Conservation (phyloP, 2,888 invertebrate species). For the Tinea semifulvella region DNA sequence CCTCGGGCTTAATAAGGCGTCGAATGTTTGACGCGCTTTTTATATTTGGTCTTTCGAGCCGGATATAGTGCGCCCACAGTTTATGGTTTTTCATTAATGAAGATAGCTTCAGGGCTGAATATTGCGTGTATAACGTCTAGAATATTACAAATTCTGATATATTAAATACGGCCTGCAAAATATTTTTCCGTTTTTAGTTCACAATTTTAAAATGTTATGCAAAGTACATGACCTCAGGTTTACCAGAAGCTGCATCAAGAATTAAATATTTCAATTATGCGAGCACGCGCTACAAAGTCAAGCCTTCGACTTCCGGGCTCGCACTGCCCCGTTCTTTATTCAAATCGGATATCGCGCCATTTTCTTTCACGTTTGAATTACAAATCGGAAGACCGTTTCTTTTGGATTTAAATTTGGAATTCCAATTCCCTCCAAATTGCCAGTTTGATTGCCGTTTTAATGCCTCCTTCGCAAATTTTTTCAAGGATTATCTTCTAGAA, state of each 20-base stretch:
- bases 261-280: constrained; percentile 21
- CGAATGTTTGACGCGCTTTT: constrained; percentile 46
- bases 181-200: background rate
- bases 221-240: constrained; percentile 11
- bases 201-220: background rate
- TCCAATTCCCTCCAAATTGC: constrained; percentile 47
- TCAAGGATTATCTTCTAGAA: constrained; percentile 29
- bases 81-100: constrained; percentile 59
- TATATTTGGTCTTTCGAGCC: constrained; percentile 37
- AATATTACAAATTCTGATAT: background rate
- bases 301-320: constrained; percentile 14
- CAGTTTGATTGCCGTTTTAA: constrained; percentile 60
- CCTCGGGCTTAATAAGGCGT: constrained; percentile 50
- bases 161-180: background rate
- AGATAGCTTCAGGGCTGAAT: constrained; percentile 55
- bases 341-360: constrained; percentile 50
- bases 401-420: constrained; percentile 50
- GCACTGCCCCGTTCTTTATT: constrained; percentile 37
- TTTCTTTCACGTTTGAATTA: constrained; percentile 59
- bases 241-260: constrained; percentile 24
- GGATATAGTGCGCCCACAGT: constrained; percentile 38
- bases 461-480: constrained; percentile 44
- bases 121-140: constrained; percentile 22
- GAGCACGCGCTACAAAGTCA: constrained; percentile 15
- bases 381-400: constrained; percentile 58